Evolutionary conservation across 2,113 vertebrate genomes (phyloP).

Genomic region (Calyptomena viridis): DNA sequence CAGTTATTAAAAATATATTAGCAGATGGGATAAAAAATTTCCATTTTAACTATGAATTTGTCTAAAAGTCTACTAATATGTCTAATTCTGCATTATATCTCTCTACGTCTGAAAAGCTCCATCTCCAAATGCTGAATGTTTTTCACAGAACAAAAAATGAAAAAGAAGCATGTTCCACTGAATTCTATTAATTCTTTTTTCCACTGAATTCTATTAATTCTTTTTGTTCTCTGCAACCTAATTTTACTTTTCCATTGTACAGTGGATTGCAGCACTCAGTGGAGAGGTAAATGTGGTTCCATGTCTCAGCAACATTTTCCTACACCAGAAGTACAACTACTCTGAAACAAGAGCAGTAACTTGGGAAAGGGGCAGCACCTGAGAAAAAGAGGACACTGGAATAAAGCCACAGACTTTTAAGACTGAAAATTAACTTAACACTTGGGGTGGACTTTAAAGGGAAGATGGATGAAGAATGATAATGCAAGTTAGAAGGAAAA

Average conservation of each 20-base stretch:
- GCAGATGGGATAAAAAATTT: not conserved
- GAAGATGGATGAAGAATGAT: not conserved
- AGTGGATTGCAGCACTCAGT: not conserved
- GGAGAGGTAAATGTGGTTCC: not conserved
- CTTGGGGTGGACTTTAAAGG: not conserved
- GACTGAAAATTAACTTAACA: not conserved
- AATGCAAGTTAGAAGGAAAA: not conserved
- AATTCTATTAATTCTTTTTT: not conserved
- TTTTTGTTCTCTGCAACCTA: not conserved
- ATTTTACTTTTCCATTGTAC: not conserved
- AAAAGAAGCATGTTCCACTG: not conserved
- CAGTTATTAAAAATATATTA: not conserved
- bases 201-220: not conserved
- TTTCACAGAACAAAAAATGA: not conserved
- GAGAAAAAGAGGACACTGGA: not conserved
- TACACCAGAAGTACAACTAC: not conserved
- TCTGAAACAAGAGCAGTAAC: not conserved
- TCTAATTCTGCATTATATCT: not conserved
- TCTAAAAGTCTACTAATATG: not conserved
- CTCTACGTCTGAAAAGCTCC: not conserved
- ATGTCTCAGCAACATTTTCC: not conserved
- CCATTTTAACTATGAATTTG: not conserved
- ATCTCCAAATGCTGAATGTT: not conserved
- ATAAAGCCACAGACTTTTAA: not conserved
- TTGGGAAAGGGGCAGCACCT: not conserved